phyloP scores from a whole-genome alignment of 2,113 vertebrate species.

The Coracopsis vasa region DNA sequence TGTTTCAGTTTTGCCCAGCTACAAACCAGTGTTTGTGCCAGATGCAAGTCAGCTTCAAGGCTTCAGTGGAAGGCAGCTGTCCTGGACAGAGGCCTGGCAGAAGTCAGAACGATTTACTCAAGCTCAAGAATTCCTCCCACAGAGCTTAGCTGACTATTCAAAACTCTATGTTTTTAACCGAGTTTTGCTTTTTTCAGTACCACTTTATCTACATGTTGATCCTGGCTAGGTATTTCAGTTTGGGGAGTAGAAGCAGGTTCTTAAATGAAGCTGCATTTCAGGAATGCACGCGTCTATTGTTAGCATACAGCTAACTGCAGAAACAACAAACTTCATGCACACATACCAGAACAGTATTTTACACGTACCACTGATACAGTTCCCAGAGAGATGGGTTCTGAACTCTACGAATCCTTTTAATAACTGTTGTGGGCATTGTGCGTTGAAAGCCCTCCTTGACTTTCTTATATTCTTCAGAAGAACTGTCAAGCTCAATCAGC shows the following conservation, averaged over 20 bases:
- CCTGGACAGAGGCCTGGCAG: not conserved
- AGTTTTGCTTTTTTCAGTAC: not conserved
- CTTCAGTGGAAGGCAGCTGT: not conserved
- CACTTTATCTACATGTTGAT: not conserved
- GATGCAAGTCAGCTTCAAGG: not conserved
- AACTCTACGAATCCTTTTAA: slow-evolving; percentile 78
- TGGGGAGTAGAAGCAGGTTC: not conserved
- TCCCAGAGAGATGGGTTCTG: slow-evolving; percentile 87
- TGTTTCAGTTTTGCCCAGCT: not conserved
- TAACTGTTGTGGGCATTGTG: slow-evolving; percentile 73
- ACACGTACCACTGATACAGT: slow-evolving; percentile 83
- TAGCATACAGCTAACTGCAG: not conserved
- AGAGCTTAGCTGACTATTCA: not conserved
- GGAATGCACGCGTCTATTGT: not conserved
- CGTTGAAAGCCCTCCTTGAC: slow-evolving; percentile 73
- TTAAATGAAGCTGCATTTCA: not conserved
- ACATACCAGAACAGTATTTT: not conserved
- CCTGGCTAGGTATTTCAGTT: not conserved
- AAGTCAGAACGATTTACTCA: not conserved
- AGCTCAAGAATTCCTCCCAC: not conserved
- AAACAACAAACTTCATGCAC: not conserved
- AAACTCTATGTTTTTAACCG: not conserved
- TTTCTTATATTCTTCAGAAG: slow-evolving; percentile 70
- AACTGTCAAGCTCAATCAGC: slow-evolving; percentile 71
- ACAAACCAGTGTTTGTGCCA: not conserved